These are phyloP conservation scores for Virgularia gustaviana DNA, from an alignment of 92 coral and sea anemone genomes.

Conservation along the genomic window DNA sequence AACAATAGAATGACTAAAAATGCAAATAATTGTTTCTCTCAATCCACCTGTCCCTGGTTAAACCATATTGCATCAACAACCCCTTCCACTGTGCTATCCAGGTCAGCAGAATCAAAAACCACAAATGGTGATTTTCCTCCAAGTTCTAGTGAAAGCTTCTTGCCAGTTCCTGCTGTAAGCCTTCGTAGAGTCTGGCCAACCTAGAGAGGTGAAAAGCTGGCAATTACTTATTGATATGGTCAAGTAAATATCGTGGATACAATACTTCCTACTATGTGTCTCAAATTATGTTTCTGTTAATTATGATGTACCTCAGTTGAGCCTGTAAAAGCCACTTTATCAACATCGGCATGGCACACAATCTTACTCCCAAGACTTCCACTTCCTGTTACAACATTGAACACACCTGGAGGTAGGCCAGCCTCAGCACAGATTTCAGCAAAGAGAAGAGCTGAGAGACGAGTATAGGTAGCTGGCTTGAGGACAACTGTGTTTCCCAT, in stretches of 20 bases:
- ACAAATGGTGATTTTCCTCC: slow-evolving; percentile 98
- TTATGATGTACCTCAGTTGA: slow-evolving; percentile 86
- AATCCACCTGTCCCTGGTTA: slow-evolving; percentile 99
- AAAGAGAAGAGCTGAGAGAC: slow-evolving; percentile 88
- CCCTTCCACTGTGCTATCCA: slow-evolving; percentile 96
- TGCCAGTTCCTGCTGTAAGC: slow-evolving; percentile 90
- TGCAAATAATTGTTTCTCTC: too few relatives aligned
- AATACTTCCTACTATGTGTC: too few relatives aligned
- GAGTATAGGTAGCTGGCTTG: slow-evolving; percentile 94
- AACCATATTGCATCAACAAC: slow-evolving; percentile 97
- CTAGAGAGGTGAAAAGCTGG: slow-evolving; percentile 32
- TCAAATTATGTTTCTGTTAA: too few relatives aligned
- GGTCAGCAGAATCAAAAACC: slow-evolving; percentile 93
- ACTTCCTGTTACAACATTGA: slow-evolving; percentile 98
- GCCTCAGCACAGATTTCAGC: slow-evolving; percentile 99
- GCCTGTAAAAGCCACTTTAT: slow-evolving; percentile 98
- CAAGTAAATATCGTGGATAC: too few relatives aligned
- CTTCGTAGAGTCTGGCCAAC: slow-evolving; percentile 83
- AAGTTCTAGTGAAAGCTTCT: slow-evolving; percentile 88
- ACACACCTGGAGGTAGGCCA: slow-evolving; percentile 93
- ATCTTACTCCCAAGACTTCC: slow-evolving; percentile 89
- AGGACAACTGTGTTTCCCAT: slow-evolving; percentile 98
- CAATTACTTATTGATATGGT: too few relatives aligned
- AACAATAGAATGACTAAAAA: too few relatives aligned
- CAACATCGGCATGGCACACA: slow-evolving; percentile 84